phyloP scores from a whole-genome alignment of 2,888 invertebrate species.

The Unio delphinus region DNA sequence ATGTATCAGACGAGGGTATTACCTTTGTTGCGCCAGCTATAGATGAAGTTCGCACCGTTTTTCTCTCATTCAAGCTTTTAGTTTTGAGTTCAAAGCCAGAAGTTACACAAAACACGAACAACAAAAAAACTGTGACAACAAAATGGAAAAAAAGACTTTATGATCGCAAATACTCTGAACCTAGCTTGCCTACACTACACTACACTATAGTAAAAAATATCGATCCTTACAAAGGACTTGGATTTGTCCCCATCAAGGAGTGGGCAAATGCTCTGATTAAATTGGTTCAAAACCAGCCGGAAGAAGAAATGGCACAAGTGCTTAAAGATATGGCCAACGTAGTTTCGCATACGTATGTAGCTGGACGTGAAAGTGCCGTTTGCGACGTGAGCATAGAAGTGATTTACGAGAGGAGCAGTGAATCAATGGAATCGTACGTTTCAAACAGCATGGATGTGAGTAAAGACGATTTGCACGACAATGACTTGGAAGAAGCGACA shows the following conservation, averaged over 20 bases:
- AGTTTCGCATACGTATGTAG: too few relatives aligned
- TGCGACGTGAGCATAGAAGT: slow-evolving; percentile 1
- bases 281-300: background rate
- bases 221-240: background rate
- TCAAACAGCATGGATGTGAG: slow-evolving; percentile 5
- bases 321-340: background rate
- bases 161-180: background rate
- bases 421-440: background rate
- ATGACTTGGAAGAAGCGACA: background rate
- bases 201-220: slow-evolving; percentile 1
- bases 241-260: background rate
- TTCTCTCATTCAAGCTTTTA: slow-evolving; percentile 28
- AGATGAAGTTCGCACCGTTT: slow-evolving; percentile 6
- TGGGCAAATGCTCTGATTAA: background rate
- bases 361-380: background rate
- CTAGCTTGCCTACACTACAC: slow-evolving; percentile 12
- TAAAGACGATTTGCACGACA: background rate
- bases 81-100: slow-evolving; percentile 9
- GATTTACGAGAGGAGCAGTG: background rate
- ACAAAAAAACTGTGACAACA: background rate
- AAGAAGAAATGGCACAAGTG: background rate
- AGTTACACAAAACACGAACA: slow-evolving; percentile 11
- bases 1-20: slow-evolving; percentile 21
- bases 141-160: slow-evolving; percentile 10
- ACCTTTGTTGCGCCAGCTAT: slow-evolving; percentile 24